Percentiles rank a stretch among this genome's conserved stretches.
Evolutionary conservation across 2,797 vertebrate species (phyloP).

Genomic region (Anniella stebbinsi): DNA sequence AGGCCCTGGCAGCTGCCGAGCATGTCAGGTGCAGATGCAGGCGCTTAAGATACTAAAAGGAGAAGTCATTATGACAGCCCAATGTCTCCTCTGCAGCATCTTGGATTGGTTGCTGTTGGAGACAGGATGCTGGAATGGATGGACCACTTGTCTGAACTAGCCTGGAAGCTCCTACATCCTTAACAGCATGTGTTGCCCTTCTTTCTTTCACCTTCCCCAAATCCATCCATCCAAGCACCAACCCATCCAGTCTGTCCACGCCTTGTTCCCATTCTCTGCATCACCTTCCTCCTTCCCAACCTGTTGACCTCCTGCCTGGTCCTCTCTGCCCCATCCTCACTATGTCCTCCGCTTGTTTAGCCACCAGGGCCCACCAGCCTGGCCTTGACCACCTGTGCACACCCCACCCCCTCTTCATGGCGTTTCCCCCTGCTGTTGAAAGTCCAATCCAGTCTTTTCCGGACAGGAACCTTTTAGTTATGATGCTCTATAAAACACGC

Average conservation of each 20-base stretch:
- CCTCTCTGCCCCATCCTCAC: not conserved
- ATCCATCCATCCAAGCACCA: no score
- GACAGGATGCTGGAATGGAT: not conserved
- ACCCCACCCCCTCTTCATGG: not conserved
- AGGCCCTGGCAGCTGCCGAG: no score
- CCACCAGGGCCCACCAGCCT: not conserved
- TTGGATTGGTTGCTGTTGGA: not conserved
- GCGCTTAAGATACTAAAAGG: not conserved
- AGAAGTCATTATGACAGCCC: not conserved
- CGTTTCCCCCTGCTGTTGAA: not conserved
- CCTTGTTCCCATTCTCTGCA: not conserved
- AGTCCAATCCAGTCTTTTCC: no score
- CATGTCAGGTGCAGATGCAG: no score
- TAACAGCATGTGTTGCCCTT: not conserved
- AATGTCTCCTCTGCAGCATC: not conserved
- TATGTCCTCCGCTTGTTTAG: not conserved
- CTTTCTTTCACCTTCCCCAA: no score
- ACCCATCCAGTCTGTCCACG: not conserved
- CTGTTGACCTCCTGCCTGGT: no score
- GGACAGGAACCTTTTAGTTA: not conserved
- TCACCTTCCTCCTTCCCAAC: rapidly evolving
- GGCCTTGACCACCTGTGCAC: no score
- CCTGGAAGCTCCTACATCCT: no score
- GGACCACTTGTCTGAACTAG: not conserved
- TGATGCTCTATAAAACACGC: not conserved